Conservation (phyloP, 2,797 vertebrate genomes). For the Phylloscopus collybita region DNA sequence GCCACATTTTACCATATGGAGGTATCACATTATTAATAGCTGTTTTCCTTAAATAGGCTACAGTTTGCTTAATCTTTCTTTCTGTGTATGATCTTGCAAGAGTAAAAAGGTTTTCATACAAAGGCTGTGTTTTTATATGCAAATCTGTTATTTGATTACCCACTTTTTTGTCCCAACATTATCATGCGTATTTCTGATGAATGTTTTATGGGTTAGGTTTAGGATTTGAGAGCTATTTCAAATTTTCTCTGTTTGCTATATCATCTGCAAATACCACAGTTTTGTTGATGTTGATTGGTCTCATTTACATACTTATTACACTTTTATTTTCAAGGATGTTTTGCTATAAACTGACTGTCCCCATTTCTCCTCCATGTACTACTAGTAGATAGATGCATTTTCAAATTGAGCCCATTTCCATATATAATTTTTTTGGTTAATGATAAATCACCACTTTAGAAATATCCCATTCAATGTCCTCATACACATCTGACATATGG, state of each 20-base stretch:
- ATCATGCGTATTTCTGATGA: slow-evolving; percentile 77
- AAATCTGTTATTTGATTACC: slow-evolving; percentile 77
- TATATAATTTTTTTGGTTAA: slow-evolving; percentile 55
- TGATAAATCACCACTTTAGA: slow-evolving; percentile 69
- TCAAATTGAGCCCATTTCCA: slow-evolving; percentile 68
- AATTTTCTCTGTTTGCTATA: slow-evolving; percentile 71
- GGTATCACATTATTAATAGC: slow-evolving; percentile 56
- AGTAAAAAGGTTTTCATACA: slow-evolving; percentile 51
- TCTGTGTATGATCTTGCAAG: slow-evolving; percentile 37
- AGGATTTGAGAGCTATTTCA: slow-evolving; percentile 73
- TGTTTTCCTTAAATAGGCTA: slow-evolving; percentile 48
- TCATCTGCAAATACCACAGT: slow-evolving; percentile 73
- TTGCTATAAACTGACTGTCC: slow-evolving; percentile 52
- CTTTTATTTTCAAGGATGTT: slow-evolving; percentile 72
- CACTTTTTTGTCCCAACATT: slow-evolving; percentile 67
- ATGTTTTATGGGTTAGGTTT: slow-evolving; percentile 76
- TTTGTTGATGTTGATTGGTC: slow-evolving; percentile 74
- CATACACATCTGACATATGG: slow-evolving; percentile 63
- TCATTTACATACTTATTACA: slow-evolving; percentile 79
- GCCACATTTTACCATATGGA: slow-evolving; percentile 47
- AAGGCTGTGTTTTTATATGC: slow-evolving; percentile 72
- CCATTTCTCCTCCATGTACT: slow-evolving; percentile 51
- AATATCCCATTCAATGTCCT: slow-evolving; percentile 36
- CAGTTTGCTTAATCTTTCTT: slow-evolving; percentile 54
- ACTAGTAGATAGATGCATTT: slow-evolving; percentile 56